A percentile compares a stretch with the other conserved stretches of the same genome.
These are phyloP conservation scores for Mythimna ferrago DNA, from an alignment of 2,888 invertebrate species.

Conservation along the genomic window DNA sequence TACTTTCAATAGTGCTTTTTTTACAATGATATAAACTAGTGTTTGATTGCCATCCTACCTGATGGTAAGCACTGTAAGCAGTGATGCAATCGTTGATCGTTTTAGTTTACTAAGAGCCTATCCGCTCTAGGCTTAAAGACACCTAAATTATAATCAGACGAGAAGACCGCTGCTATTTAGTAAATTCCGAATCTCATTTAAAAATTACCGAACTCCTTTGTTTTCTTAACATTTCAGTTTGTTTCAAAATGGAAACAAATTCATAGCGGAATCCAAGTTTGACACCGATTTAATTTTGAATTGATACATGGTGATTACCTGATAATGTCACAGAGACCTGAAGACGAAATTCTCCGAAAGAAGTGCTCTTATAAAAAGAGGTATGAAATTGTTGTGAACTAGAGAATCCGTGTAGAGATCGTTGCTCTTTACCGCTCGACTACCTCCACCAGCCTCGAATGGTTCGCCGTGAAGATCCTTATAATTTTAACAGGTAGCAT, in stretches of 20 bases:
- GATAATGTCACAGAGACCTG: conserved; percentile 6
- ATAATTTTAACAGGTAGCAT: conserved; percentile 8
- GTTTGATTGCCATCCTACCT: no score
- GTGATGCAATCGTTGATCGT: no score
- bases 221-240: neutral
- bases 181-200: neutral
- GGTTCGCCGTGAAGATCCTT: conserved; percentile 27
- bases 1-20: neutral
- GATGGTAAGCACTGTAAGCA: no score
- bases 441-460: conserved; percentile 38
- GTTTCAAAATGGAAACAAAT: neutral
- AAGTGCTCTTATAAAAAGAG: conserved; percentile 24
- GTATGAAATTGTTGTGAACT: conserved; percentile 38
- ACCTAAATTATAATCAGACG: no score
- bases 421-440: conserved; percentile 56
- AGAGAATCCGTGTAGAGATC: conserved; percentile 52
- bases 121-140: no score
- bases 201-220: neutral
- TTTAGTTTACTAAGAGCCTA: no score
- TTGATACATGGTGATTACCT: neutral
- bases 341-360: conserved; percentile 1
- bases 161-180: no score
- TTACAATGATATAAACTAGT: no score
- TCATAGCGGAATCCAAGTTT: neutral
- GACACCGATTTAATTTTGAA: neutral